Base-by-base conservation (phyloP, 2,888 invertebrate genomes). In the Stenotaenia linearis region DNA sequence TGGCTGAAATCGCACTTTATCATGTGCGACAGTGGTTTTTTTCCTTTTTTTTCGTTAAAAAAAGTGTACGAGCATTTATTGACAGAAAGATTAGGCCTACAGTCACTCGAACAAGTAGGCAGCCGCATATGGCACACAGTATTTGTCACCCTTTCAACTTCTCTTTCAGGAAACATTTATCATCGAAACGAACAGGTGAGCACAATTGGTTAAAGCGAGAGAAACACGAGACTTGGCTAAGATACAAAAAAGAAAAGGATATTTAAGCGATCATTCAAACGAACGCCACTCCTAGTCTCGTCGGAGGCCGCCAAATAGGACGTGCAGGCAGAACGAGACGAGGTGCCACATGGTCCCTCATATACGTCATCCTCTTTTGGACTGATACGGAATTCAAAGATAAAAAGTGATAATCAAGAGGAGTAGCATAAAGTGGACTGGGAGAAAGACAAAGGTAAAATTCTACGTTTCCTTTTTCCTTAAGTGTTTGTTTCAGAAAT, bases 191-290 rank as follows among this genome's bases (percentile, higher is more conserved):
- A 61, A 61, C 61, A 61, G 61, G 61, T 61, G 61, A 61, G 61
- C 61, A 61, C 61, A 61, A 61, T 61, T 61, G 61, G 61, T 61
- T 61, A 61, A 61, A 61, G 61, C 61, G 61, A 61, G 61, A 61
- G 61, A 61, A 61, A 61, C 61, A 61, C 61, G 61, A 61, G 23
- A 61, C 61, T 61, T 61, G 61, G 61, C 61, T 61, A 61, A 61
- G 61, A 61, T 28, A 61, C 23, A 61, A 61, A 61, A 61, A 61
- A 61, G 61, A 61, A 61, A 61, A 61, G 61, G 61, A 61, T 61
- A 25, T 61, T 61, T 61, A 61, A 61, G 61, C 61, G 25, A 61
- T 61, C 25, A 61, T 61, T 61, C 61, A 61, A 61, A 45, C 45
- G 45, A 61, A 61, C 23, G 61, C 28, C 61, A 61, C 21, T 61